Percentiles rank a stretch among this genome's conserved stretches.
phyloP scores from a whole-genome alignment of 2,113 vertebrate species.

The Grammomys surdaster region DNA sequence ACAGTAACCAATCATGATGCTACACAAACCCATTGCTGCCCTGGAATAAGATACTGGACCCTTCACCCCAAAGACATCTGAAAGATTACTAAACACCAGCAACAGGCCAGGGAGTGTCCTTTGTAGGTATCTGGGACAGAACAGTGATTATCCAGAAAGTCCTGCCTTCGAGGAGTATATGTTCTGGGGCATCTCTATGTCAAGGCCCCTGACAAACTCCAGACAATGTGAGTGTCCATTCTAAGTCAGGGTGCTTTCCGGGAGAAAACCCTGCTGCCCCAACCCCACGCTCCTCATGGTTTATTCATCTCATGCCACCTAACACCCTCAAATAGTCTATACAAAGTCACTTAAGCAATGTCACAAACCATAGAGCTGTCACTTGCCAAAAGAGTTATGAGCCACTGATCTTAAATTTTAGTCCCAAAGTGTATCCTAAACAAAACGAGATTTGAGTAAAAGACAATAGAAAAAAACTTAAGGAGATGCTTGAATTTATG shows the following conservation, averaged over 20 bases:
- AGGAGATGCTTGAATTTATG: conserved; percentile 1
- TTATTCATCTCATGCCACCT: neutral
- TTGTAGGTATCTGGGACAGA: neutral
- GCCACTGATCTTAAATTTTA: neutral
- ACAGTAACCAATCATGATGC: neutral
- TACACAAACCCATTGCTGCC: neutral
- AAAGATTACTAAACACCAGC: neutral
- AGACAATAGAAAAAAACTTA: neutral
- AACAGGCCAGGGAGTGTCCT: neutral
- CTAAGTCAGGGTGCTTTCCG: neutral
- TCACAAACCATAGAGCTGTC: neutral
- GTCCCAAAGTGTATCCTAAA: neutral
- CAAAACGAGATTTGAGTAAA: neutral
- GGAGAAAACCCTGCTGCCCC: neutral
- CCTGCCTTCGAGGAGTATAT: neutral
- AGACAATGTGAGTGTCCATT: neutral
- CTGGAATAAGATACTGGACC: neutral
- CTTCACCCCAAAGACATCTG: neutral
- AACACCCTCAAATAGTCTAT: neutral
- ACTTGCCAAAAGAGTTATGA: neutral
- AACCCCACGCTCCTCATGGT: neutral
- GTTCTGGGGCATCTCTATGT: neutral
- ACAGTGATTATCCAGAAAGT: neutral
- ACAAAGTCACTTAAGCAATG: neutral
- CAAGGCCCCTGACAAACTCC: neutral